Evolutionary conservation across 2,113 vertebrate genomes (phyloP).

Genomic region (Leiothrix lutea): DNA sequence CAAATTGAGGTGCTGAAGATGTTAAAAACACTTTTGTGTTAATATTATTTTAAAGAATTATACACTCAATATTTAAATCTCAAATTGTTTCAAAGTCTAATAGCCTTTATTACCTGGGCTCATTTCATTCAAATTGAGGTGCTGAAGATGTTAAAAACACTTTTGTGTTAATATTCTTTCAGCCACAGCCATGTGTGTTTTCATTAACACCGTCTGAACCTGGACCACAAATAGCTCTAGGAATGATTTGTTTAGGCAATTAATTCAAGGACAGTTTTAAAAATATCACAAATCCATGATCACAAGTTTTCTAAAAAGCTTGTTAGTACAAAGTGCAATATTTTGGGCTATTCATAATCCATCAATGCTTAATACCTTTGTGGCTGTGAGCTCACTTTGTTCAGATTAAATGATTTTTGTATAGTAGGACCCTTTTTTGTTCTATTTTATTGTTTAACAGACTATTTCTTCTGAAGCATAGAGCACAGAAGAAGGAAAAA

Average conservation of each 20-base stretch:
- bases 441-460: background rate
- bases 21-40: background rate
- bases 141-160: background rate
- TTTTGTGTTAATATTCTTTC: background rate
- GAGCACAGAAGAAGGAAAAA: background rate
- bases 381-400: background rate
- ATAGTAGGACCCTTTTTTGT: background rate
- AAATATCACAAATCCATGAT: background rate
- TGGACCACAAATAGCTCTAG: background rate
- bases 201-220: background rate
- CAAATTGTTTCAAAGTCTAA: too few relatives aligned
- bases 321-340: background rate
- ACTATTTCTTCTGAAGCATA: background rate
- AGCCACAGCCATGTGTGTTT: rapidly evolving
- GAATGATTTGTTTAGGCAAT: background rate
- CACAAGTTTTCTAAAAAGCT: background rate
- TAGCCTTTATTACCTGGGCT: too few relatives aligned
- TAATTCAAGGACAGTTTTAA: background rate
- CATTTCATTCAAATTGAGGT: too few relatives aligned
- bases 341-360: background rate
- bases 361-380: background rate
- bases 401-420: background rate
- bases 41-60: too few relatives aligned
- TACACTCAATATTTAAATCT: too few relatives aligned
- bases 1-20: background rate